These are phyloP conservation scores for Acyrthosiphon pisum DNA, from an alignment of 1,140 invertebrate species.

Conservation along the genomic window DNA sequence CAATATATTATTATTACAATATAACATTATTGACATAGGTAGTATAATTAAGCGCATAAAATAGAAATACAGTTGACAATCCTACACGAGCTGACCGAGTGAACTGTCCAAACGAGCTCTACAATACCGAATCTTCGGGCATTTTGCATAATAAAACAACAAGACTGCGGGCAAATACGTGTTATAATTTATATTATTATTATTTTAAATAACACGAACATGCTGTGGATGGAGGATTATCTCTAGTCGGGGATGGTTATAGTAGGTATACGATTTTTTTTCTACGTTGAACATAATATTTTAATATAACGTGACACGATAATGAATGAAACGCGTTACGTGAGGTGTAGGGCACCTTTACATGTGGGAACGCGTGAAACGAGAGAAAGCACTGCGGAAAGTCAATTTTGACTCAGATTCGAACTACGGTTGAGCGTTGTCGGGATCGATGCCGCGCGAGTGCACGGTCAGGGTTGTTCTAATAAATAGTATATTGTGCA, in stretches of 20 bases:
- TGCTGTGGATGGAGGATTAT: background rate
- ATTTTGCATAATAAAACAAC: background rate
- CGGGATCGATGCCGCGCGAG: too few species aligned
- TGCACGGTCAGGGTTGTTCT: background rate
- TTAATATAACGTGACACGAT: background rate
- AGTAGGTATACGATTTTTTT: background rate
- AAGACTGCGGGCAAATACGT: background rate
- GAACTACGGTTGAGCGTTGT: too few species aligned
- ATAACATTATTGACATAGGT: background rate
- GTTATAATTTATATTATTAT: too few species aligned
- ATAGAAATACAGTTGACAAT: background rate
- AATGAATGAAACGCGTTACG: background rate
- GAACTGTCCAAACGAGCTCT: background rate
- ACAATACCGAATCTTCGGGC: background rate
- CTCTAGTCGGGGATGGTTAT: too few species aligned
- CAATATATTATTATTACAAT: background rate
- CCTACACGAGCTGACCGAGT: background rate
- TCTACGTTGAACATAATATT: background rate
- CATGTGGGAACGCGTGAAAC: background rate
- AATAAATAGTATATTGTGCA: constrained; percentile 41
- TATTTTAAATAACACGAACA: background rate
- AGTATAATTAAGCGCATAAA: background rate
- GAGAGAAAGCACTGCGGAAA: background rate
- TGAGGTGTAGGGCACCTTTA: background rate
- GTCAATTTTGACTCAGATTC: background rate